These are phyloP conservation scores for Scortum barcoo DNA, from an alignment of 2,113 vertebrate species.

Conservation along the genomic window DNA sequence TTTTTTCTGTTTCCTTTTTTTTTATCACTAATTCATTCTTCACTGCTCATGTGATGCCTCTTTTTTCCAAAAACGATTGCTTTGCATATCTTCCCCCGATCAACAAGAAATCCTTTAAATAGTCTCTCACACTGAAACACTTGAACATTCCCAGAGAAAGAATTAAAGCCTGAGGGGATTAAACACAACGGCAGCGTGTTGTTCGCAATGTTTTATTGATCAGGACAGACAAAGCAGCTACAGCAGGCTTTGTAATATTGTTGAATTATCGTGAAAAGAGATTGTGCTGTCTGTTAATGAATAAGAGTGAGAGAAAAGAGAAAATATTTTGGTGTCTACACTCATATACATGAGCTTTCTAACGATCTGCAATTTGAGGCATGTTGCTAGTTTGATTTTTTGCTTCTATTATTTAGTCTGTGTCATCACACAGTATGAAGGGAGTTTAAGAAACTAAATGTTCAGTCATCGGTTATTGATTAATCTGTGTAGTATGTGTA, in stretches of 20 bases:
- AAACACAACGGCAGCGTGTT: slow-evolving; percentile 21
- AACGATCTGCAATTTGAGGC: neutral
- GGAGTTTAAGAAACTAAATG: neutral
- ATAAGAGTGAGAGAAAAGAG: slow-evolving; percentile 26
- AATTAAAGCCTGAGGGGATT: slow-evolving; percentile 24
- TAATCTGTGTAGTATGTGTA: neutral
- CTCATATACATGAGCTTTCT: neutral
- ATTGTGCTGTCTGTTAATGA: slow-evolving; percentile 16
- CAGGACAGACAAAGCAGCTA: neutral
- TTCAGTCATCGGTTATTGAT: neutral
- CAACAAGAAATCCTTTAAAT: slow-evolving; percentile 6
- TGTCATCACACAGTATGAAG: neutral
- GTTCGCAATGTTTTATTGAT: slow-evolving; percentile 36
- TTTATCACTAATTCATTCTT: slow-evolving; percentile 3
- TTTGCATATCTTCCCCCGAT: neutral
- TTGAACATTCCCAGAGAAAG: too few relatives aligned
- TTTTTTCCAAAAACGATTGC: slow-evolving; percentile 1
- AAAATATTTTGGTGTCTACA: neutral
- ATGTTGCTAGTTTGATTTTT: neutral
- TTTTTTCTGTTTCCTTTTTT: too few relatives aligned
- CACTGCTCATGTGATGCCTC: neutral
- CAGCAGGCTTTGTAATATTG: neutral
- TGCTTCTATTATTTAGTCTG: neutral
- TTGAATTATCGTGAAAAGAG: too few relatives aligned
- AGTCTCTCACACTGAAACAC: slow-evolving; percentile 18